Evolutionary conservation across 2,888 invertebrate species (phyloP).

Genomic region (Cosmia trapezina): DNA sequence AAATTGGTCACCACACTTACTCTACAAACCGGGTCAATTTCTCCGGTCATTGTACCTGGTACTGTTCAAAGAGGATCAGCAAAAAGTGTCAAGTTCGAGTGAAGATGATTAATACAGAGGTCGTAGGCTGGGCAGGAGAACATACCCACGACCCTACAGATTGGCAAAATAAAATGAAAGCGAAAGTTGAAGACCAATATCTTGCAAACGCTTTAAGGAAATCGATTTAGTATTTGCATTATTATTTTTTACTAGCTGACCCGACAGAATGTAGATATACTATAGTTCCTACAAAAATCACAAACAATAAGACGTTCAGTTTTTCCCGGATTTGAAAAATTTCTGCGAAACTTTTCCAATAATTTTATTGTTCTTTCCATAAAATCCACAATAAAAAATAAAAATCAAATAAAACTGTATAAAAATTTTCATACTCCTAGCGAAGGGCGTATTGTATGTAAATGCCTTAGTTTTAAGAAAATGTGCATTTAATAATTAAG

Average conservation of each 20-base stretch:
- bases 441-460: background rate
- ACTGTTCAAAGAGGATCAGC: constrained; percentile 78
- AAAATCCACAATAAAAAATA: background rate
- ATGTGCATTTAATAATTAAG: constrained; percentile 8
- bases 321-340: too few relatives aligned
- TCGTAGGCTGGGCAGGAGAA: constrained; percentile 58
- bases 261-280: too few relatives aligned
- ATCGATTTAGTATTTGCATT: background rate
- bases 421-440: too few relatives aligned
- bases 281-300: too few relatives aligned
- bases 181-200: background rate
- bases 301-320: too few relatives aligned
- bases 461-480: background rate
- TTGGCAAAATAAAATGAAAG: constrained; percentile 1
- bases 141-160: constrained; percentile 65
- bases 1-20: constrained; percentile 71
- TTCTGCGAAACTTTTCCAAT: too few relatives aligned
- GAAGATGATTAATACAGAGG: constrained; percentile 68
- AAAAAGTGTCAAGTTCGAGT: constrained; percentile 75
- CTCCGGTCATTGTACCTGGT: constrained; percentile 73
- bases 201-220: constrained; percentile 1
- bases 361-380: too few relatives aligned
- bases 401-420: background rate
- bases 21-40: constrained; percentile 72
- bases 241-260: background rate